Evolutionary conservation across 92 coral and sea anemone species (phyloP), one percentile per base, ranked within the genome.

Genomic region (Parazoanthus darwini): DNA sequence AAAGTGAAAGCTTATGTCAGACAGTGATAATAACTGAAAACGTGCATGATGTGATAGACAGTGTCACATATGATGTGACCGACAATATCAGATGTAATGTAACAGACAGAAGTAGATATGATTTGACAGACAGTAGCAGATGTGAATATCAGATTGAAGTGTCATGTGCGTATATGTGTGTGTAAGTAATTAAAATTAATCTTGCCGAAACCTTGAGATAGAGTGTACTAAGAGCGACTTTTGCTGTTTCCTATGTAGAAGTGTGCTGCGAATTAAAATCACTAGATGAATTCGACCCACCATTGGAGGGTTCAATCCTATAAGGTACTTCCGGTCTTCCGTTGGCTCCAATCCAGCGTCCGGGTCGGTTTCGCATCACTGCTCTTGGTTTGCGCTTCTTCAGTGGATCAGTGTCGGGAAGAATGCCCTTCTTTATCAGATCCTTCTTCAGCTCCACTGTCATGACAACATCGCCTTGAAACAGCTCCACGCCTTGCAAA

Each of bases 311-410:
- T 54, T 91, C 91, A 59, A 91, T 73, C 25, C 39, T 73, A 89
- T 94, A 93, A 2, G 98, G 98, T 68, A 94, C 91, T 75, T 92
- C 94, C 18, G 94, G 88, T 6, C 86, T 85, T 77, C 93, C 92
- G 73, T 78, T 86, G 8, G 33, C 37, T 11, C 85, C 86, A 6
- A 94, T 88, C 95, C 95, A 94, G 16, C 95, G 86, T 16, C 79
- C 68, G 4, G 81, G 29, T 7, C 86, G 89, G 74, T 87, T 92
- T 46, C 88, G 78, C 98, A 94, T 94, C 10, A 93, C 91, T 8
- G 94, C 98, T 29, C 98, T 91, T 74, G 85, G 87, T 2, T 88
- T 76, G 6, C 98, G 85, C 59, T 85, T 80, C 15, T 42, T 85
- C 78, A n/a, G 54, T 26, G 74, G 77, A 59, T 77, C 85, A 65